phyloP scores from a whole-genome alignment of 2,888 invertebrate genomes.

The Pardosa pseudoannulata region DNA sequence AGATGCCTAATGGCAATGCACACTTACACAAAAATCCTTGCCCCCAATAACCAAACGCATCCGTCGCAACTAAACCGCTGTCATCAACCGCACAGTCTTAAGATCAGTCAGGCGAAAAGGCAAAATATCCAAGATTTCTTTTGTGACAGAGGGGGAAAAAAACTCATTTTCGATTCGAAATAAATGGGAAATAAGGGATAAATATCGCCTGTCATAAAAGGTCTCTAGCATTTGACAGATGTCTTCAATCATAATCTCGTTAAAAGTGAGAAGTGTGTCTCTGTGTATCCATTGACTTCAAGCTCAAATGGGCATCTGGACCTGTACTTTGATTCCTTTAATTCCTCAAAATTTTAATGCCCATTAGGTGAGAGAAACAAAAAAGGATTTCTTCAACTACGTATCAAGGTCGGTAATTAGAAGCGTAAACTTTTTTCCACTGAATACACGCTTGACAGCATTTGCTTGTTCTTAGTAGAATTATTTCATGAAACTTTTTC shows the following conservation, averaged over 20 bases:
- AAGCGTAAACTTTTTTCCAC: neutral
- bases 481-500: conserved; percentile 4
- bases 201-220: too few species aligned
- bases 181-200: too few species aligned
- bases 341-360: neutral
- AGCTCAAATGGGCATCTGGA: neutral
- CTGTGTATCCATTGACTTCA: too few species aligned
- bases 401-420: neutral
- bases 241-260: too few species aligned
- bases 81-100: too few species aligned
- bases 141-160: too few species aligned
- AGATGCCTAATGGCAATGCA: neutral
- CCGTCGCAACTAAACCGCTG: neutral
- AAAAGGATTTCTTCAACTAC: neutral
- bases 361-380: neutral
- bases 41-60: neutral
- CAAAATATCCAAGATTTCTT: neutral
- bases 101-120: neutral
- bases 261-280: too few species aligned
- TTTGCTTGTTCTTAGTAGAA: neutral
- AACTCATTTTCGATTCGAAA: too few species aligned
- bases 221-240: too few species aligned
- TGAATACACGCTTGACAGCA: neutral
- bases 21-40: neutral
- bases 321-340: neutral